phyloP scores from a whole-genome alignment of 2,113 vertebrate species.

The Benitochromis conjunctus region DNA sequence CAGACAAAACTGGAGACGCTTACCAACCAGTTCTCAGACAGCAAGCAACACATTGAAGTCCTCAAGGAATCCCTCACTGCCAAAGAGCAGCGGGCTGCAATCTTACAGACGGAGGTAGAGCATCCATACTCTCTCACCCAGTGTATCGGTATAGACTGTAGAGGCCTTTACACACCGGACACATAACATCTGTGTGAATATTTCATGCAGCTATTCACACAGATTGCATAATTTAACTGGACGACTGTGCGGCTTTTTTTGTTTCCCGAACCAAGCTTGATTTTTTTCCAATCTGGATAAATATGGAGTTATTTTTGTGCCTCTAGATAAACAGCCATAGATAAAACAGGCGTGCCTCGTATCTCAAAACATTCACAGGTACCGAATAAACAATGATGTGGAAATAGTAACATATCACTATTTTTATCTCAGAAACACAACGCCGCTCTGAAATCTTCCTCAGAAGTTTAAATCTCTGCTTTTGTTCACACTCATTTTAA shows the following conservation, averaged over 20 bases:
- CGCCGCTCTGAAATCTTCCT: not conserved
- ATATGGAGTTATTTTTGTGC: too few species aligned
- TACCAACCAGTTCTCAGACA: conserved; percentile 97
- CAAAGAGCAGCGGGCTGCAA: conserved; percentile 96
- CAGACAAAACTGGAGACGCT: conserved; percentile 97
- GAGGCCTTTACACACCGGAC: not conserved
- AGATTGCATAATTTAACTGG: not conserved
- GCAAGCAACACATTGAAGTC: conserved; percentile 97
- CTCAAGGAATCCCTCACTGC: conserved; percentile 97
- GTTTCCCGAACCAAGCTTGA: not conserved
- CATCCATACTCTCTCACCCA: not conserved
- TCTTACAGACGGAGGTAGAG: conserved; percentile 93
- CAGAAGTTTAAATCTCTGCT: not conserved
- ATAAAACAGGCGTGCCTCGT: fast-evolving
- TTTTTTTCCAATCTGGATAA: not conserved
- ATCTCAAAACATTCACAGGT: not conserved
- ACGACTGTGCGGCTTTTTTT: not conserved
- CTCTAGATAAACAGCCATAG: too few species aligned
- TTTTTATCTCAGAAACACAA: not conserved
- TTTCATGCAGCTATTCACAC: not conserved
- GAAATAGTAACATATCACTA: not conserved
- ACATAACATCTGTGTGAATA: not conserved
- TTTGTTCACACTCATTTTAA: not conserved
- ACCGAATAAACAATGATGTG: not conserved
- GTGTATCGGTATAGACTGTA: not conserved